phyloP scores from a whole-genome alignment of 2,888 invertebrate genomes.

The Cataglyphis cursor region DNA sequence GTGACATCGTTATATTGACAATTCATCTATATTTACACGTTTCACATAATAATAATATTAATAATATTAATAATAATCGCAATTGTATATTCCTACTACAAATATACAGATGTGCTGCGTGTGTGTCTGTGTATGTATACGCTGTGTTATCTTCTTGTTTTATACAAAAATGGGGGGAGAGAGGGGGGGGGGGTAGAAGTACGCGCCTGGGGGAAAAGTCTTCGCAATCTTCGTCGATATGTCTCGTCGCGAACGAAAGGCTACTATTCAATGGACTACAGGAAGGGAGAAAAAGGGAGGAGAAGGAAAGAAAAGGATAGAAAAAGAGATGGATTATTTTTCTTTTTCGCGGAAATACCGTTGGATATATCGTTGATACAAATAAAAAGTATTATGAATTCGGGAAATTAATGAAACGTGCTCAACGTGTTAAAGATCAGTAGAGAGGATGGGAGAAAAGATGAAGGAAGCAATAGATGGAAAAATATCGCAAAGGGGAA shows the following conservation, averaged over 20 bases:
- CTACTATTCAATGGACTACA: conserved; percentile 54
- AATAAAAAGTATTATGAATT: conserved; percentile 10
- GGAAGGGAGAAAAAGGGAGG: conserved; percentile 12
- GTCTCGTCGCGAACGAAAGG: conserved; percentile 62
- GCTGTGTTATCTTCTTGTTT: conserved; percentile 66
- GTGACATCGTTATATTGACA: conserved; percentile 84
- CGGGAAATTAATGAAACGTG: not conserved
- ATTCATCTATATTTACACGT: conserved; percentile 83
- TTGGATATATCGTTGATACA: not conserved
- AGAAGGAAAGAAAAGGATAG: too few species aligned
- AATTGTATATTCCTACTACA: conserved; percentile 83
- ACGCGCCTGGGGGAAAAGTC: conserved; percentile 69
- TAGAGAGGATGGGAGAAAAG: not conserved
- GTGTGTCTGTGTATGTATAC: conserved; percentile 62
- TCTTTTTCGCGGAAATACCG: not conserved
- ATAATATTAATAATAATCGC: conserved; percentile 77
- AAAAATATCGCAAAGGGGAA: not conserved
- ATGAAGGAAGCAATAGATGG: not conserved
- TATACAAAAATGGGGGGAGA: conserved; percentile 74
- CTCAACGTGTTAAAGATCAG: not conserved
- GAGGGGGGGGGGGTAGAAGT: conserved; percentile 55
- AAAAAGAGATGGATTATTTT: not conserved
- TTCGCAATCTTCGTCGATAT: conserved; percentile 77
- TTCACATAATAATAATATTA: conserved; percentile 78
- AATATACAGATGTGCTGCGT: conserved; percentile 84